Conservation (phyloP, 1,140 invertebrate species). For the Spodoptera litura region DNA sequence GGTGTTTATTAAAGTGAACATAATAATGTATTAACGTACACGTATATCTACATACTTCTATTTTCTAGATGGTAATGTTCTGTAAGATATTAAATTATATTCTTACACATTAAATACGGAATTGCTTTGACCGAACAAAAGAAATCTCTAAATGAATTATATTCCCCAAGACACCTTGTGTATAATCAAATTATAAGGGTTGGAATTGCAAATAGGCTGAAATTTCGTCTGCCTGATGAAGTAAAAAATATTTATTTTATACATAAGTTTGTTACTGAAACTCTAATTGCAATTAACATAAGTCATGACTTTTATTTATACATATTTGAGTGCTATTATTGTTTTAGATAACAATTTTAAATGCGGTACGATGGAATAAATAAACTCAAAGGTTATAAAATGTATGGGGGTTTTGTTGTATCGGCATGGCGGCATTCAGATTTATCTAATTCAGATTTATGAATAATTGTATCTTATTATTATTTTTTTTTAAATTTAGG, state of each 20-base stretch:
- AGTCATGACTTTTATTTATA: background rate
- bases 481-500: too few relatives aligned
- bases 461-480: too few relatives aligned
- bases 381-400: background rate
- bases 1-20: too few relatives aligned
- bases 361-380: background rate
- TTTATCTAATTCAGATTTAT: too few relatives aligned
- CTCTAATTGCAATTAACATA: background rate
- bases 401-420: too few relatives aligned
- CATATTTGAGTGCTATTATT: too few relatives aligned
- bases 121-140: slow-evolving; percentile 1
- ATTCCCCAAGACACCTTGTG: slow-evolving; percentile 24
- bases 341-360: too few relatives aligned
- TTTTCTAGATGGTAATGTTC: background rate
- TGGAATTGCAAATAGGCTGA: slow-evolving; percentile 49
- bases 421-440: too few relatives aligned
- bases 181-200: slow-evolving; percentile 42
- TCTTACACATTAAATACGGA: background rate
- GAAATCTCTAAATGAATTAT: slow-evolving; percentile 25
- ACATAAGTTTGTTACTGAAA: background rate
- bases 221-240: slow-evolving; percentile 10
- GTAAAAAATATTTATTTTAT: background rate
- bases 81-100: slow-evolving; percentile 13
- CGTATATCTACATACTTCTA: too few relatives aligned
- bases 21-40: too few relatives aligned